Percentiles rank a stretch among this genome's conserved stretches.
Evolutionary conservation across 2,113 vertebrate genomes (phyloP).

Genomic region (Gnathonemus longibarbis): DNA sequence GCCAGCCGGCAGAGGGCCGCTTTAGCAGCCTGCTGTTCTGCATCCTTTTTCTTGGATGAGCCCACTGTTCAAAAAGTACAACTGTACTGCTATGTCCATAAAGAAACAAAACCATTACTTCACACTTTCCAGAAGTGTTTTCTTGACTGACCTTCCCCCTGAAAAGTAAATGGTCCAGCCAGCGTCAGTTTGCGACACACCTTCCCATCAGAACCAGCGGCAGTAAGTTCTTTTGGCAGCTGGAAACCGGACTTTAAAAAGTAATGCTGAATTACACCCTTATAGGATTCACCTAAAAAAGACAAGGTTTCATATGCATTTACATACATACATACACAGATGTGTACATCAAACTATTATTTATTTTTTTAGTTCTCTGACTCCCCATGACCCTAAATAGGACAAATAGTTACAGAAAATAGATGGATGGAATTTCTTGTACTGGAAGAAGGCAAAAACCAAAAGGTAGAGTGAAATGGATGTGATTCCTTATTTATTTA

Average conservation of each 20-base stretch:
- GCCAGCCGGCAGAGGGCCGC: constrained; percentile 29
- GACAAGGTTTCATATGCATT: background rate
- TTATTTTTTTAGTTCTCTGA: background rate
- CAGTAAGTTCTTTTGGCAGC: background rate
- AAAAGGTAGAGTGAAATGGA: background rate
- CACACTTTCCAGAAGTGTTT: background rate
- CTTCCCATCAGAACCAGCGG: background rate
- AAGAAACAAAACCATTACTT: background rate
- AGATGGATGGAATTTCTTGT: background rate
- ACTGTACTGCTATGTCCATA: background rate
- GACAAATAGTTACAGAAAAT: background rate
- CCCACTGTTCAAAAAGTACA: constrained; percentile 20
- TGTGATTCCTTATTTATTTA: background rate
- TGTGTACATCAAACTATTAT: background rate
- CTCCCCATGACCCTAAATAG: background rate
- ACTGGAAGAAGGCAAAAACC: background rate
- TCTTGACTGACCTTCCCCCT: constrained; percentile 28
- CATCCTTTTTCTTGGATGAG: constrained; percentile 26
- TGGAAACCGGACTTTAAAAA: background rate
- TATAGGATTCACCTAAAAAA: constrained; percentile 14
- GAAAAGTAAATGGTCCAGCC: constrained; percentile 33
- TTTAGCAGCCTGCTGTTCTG: constrained; percentile 41
- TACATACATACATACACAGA: background rate
- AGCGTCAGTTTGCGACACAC: constrained; percentile 30
- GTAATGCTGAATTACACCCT: background rate